A percentile compares a stretch with the other conserved stretches of the same genome.
Conservation (phyloP, 2,797 vertebrate genomes). For the Pagetopsis macropterus region DNA sequence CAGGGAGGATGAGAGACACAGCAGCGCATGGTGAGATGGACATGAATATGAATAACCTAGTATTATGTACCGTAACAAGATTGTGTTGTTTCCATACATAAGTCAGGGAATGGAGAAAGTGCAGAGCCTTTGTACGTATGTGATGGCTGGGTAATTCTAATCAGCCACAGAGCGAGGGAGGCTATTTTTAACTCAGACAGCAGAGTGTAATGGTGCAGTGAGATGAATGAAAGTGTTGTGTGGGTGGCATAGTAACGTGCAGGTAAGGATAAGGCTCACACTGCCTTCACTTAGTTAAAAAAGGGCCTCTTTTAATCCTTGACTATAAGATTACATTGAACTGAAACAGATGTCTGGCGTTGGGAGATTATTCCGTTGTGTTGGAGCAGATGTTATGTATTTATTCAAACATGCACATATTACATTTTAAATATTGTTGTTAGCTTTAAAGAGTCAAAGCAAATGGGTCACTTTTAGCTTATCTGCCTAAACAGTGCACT, state of each 20-base stretch:
- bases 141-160: constrained; percentile 74
- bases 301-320: constrained; percentile 5
- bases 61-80: constrained; percentile 22
- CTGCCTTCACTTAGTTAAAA: constrained; percentile 30
- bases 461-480: not conserved
- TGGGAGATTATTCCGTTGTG: not conserved
- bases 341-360: not conserved
- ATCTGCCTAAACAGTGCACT: not conserved
- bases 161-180: constrained; percentile 68
- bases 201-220: constrained; percentile 75
- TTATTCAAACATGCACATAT: not conserved
- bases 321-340: not conserved
- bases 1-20: constrained; percentile 26
- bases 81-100: constrained; percentile 18
- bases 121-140: constrained; percentile 57
- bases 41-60: constrained; percentile 50
- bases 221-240: constrained; percentile 77
- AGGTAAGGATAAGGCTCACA: constrained; percentile 61
- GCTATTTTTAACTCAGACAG: constrained; percentile 83
- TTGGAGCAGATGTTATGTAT: not conserved
- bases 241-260: constrained; percentile 57
- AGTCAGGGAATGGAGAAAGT: constrained; percentile 33
- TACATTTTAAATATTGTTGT: not conserved
- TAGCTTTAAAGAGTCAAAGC: not conserved
- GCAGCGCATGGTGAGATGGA: constrained; percentile 31